A percentile compares a stretch with the other conserved stretches of the same genome.
Conservation (phyloP, 2,888 invertebrate genomes). For the Dryobotodes eremita region DNA sequence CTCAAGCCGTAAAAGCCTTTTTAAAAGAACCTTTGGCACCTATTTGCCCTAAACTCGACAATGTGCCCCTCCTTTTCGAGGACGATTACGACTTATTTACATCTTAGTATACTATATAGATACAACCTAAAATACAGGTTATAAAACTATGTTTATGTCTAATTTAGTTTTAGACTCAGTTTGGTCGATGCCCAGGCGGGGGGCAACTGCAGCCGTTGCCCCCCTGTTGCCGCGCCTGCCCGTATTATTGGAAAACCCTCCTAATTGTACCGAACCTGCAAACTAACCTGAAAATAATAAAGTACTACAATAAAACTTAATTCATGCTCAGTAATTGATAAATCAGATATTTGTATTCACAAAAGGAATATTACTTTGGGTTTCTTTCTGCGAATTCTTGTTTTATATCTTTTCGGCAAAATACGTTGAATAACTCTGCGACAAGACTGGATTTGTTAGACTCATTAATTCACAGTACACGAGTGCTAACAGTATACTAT, state of each 20-base stretch:
- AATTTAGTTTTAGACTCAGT: too few relatives aligned
- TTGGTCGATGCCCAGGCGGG: too few relatives aligned
- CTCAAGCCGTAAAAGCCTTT: too few relatives aligned
- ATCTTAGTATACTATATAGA: too few relatives aligned
- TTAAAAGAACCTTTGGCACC: too few relatives aligned
- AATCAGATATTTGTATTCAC: conserved; percentile 56
- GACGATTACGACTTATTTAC: too few relatives aligned
- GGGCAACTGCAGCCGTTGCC: too few relatives aligned
- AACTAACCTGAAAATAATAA: conserved; percentile 73
- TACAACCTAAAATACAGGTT: too few relatives aligned
- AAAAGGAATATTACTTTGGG: conserved; percentile 46
- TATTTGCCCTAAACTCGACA: too few relatives aligned
- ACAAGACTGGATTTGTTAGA: conserved; percentile 49
- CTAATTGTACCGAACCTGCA: conserved; percentile 39
- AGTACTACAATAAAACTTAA: conserved; percentile 66
- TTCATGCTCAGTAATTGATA: conserved; percentile 58
- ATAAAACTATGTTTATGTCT: too few relatives aligned
- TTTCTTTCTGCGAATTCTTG: conserved; percentile 52
- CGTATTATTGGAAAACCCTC: conserved; percentile 46
- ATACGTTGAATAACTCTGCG: conserved; percentile 46
- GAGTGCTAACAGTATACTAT: conserved; percentile 71
- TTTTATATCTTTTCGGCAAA: conserved; percentile 44
- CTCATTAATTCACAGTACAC: conserved; percentile 71
- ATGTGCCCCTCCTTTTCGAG: too few relatives aligned
- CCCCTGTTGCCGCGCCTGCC: too few relatives aligned